Evolutionary conservation across 2,797 vertebrate genomes (phyloP).

Genomic region (Sebastes trivittatus): DNA sequence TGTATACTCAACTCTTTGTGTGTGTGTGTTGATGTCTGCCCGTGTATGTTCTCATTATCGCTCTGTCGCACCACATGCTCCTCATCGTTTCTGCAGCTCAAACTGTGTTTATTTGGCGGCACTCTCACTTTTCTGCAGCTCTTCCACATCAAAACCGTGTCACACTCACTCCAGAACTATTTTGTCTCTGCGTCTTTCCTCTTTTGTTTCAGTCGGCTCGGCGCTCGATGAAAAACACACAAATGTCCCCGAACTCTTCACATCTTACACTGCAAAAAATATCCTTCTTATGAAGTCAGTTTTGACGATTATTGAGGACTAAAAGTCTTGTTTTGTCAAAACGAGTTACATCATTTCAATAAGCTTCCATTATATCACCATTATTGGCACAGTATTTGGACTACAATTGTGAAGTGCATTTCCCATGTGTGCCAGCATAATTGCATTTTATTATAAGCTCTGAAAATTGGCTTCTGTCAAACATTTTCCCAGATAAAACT

Average conservation of each 20-base stretch:
- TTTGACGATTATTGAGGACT: not conserved
- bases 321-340: not conserved
- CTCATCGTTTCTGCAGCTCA: slow-evolving; percentile 46
- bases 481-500: not conserved
- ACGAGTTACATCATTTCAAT: not conserved
- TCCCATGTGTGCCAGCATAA: not conserved
- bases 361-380: not conserved
- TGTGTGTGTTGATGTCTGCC: not conserved
- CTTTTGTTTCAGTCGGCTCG: slow-evolving; percentile 26
- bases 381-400: not conserved
- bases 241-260: slow-evolving; percentile 23
- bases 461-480: not conserved
- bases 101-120: slow-evolving; percentile 16
- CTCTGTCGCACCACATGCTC: slow-evolving; percentile 47
- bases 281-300: not conserved
- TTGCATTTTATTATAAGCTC: not conserved
- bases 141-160: slow-evolving; percentile 49
- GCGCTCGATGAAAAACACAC: slow-evolving; percentile 38
- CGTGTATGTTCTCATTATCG: slow-evolving; percentile 60
- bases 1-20: not conserved
- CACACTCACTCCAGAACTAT: slow-evolving; percentile 40
- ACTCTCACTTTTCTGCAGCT: slow-evolving; percentile 44
- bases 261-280: slow-evolving; percentile 1
- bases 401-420: not conserved
- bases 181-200: slow-evolving; percentile 7